phyloP scores from a whole-genome alignment of 2,888 invertebrate genomes.

The Pogonocherus hispidulus region DNA sequence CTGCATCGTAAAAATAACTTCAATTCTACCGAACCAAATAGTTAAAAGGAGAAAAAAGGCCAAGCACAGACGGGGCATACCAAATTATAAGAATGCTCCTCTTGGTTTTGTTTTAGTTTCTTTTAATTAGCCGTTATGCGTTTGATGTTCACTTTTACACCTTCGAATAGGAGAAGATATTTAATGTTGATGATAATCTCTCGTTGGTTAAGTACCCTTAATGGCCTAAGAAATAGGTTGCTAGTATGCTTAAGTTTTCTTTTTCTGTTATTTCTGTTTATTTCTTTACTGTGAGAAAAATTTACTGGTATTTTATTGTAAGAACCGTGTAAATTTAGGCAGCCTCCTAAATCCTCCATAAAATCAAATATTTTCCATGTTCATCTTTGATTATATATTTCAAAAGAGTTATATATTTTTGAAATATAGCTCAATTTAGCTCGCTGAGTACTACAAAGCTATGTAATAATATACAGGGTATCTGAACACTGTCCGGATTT shows the following conservation, averaged over 20 bases:
- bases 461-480: too few relatives aligned
- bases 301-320: too few relatives aligned
- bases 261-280: background rate
- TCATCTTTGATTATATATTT: too few relatives aligned
- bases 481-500: too few relatives aligned
- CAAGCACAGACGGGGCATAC: slow-evolving; percentile 38
- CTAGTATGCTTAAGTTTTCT: background rate
- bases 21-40: slow-evolving; percentile 41
- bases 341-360: too few relatives aligned
- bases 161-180: background rate
- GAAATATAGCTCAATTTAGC: too few relatives aligned
- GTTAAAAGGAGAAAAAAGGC: slow-evolving; percentile 28
- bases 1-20: slow-evolving; percentile 48
- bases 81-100: slow-evolving; percentile 45
- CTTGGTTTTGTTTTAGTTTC: slow-evolving; percentile 39
- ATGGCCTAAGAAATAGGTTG: background rate
- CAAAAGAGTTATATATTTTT: too few relatives aligned
- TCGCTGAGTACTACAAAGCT: too few relatives aligned
- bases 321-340: too few relatives aligned
- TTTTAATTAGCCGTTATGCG: slow-evolving; percentile 40
- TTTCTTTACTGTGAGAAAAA: too few relatives aligned
- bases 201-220: slow-evolving; percentile 3
- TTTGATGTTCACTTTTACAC: slow-evolving; percentile 41
- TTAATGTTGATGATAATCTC: slow-evolving; percentile 13
- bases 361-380: too few relatives aligned